Base-by-base conservation (phyloP, 2,113 vertebrate genomes). In the Brevimyrus niger region DNA sequence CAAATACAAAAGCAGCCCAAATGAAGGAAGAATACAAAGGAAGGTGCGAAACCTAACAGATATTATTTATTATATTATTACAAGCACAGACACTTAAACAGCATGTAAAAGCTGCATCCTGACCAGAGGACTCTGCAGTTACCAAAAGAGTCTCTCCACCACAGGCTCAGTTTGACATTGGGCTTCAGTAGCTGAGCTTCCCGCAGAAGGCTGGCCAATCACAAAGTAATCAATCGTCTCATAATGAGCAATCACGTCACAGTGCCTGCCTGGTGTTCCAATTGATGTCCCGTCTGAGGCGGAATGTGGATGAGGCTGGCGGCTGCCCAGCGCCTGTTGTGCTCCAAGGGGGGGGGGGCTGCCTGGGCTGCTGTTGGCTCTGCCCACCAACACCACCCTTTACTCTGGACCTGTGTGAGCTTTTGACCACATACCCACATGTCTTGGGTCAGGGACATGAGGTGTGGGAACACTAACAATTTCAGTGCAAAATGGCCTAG, bases 231-330 rank as follows among this genome's bases (percentile, higher is more conserved):
- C 95, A 94, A 94, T 95, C 17, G 86, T 82, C 89, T 91, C 90
- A 94, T 95, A 96, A 96, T 93, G 90, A 92, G 92, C 92, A 92
- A 93, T 95, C 93, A 92, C 94, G 93, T 95, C 87, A 47, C 90
- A 90, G 92, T 55, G 90, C 89, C 91, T 87, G 73, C 91, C 69
- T 92, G 92, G 89, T 91, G 87, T 84, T 86, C 50, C 87, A 90
- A 95, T 96, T 95, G 93, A 95, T 95, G 94, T 31, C 2, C 47
- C 61, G 48, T 91, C 93, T 51, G 0, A 92, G 46, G 84, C 65
- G 0, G 91, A 94, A 92, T 93, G 91, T 88, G 89, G 91, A 94
- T 92, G 92, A 94, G 91, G 87, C 44, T 2, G 88, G 87, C 51
- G 48, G 50, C 13, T 47, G 89, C 73, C 65, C 76, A 46, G 51